Evolutionary conservation across 2,888 invertebrate species (phyloP).

Genomic region (Muschampia plurimacula): DNA sequence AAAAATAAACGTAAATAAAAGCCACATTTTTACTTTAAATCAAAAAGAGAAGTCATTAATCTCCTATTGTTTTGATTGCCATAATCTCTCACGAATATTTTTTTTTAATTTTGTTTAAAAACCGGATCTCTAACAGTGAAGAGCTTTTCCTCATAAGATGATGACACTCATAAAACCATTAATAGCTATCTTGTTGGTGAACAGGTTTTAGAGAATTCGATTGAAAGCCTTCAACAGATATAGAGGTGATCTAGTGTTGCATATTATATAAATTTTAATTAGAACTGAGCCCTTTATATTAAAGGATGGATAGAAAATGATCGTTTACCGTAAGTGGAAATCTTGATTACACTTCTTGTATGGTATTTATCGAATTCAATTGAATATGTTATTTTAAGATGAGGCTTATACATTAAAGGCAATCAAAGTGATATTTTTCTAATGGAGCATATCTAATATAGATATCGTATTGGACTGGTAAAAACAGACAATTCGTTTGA

Average conservation of each 20-base stretch:
- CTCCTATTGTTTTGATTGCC: conserved; percentile 2
- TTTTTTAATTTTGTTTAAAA: background rate
- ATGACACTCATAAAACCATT: conserved; percentile 22
- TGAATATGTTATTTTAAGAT: background rate
- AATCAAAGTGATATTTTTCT: background rate
- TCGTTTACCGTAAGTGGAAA: background rate
- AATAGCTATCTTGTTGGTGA: conserved; percentile 7
- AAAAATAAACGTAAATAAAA: no score
- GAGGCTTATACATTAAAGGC: background rate
- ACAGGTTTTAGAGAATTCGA: conserved; percentile 27
- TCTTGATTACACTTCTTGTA: background rate
- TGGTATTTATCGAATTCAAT: background rate
- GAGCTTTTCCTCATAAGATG: conserved; percentile 8
- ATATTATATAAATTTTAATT: background rate
- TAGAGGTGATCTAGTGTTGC: conserved; percentile 25
- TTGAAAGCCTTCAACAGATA: conserved; percentile 27
- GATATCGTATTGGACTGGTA: background rate
- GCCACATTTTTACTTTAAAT: no score
- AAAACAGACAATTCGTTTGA: no score
- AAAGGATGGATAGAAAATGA: background rate
- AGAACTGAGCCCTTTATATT: background rate
- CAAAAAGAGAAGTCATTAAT: background rate
- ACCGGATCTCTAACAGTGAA: conserved; percentile 37
- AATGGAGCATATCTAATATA: no score
- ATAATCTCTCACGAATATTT: background rate